Conservation (phyloP, 2,797 vertebrate genomes). For the Helarctos malayanus region DNA sequence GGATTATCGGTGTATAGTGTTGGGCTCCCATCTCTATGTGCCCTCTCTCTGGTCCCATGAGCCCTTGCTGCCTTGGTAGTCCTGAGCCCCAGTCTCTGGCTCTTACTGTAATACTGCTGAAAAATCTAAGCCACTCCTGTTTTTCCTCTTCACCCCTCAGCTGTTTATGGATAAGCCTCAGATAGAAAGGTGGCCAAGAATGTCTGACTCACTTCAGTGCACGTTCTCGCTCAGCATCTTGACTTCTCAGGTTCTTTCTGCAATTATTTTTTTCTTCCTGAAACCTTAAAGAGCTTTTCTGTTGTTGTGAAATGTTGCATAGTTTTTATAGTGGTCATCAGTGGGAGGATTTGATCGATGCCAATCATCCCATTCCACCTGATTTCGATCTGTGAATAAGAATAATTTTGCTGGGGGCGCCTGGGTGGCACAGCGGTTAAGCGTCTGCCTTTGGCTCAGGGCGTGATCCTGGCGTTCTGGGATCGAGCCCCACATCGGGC, state of each 20-base stretch:
- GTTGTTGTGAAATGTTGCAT: not conserved
- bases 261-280: not conserved
- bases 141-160: not conserved
- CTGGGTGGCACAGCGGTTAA: too few relatives aligned
- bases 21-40: accelerated
- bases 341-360: not conserved
- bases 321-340: not conserved
- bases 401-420: not conserved
- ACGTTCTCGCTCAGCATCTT: not conserved
- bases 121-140: not conserved
- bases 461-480: too few relatives aligned
- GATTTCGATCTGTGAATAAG: not conserved
- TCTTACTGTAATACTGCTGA: not conserved
- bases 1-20: not conserved
- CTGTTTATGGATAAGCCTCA: not conserved
- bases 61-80: not conserved
- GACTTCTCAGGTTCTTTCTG: not conserved
- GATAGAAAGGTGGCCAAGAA: not conserved
- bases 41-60: not conserved
- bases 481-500: too few relatives aligned
- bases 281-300: not conserved
- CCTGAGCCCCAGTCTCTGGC: not conserved
- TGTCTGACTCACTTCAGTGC: not conserved
- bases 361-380: not conserved
- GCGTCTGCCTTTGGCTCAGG: too few relatives aligned